Conservation (phyloP, 2,888 invertebrate species). For the Candidula unifasciata region DNA sequence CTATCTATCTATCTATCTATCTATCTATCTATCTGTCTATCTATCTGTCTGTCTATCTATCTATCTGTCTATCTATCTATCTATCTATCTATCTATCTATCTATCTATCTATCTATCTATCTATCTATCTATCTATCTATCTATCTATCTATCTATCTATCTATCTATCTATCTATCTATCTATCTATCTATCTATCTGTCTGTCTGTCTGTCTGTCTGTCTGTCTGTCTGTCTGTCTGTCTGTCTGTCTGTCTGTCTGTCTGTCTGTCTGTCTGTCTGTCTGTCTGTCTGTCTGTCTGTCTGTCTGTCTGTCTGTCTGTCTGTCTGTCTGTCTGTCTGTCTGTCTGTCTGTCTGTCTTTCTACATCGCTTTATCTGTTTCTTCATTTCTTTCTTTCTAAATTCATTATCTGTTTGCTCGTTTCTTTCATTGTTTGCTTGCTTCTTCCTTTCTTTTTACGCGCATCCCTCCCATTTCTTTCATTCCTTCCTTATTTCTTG, state of each 20-base stretch:
- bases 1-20: conserved; percentile 7
- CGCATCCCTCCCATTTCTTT: too few species aligned
- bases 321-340: conserved; percentile 7
- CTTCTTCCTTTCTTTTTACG: too few species aligned
- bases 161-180: conserved; percentile 14
- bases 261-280: conserved; percentile 9
- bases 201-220: conserved; percentile 7
- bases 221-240: not conserved
- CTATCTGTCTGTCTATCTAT: conserved; percentile 33
- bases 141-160: conserved; percentile 1
- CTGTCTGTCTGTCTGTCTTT: not conserved
- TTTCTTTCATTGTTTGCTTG: too few species aligned
- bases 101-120: conserved; percentile 25
- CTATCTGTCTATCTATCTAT: not conserved
- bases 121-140: not conserved
- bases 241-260: conserved; percentile 20
- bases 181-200: conserved; percentile 14
- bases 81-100: conserved; percentile 7
- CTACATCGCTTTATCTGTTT: conserved; percentile 25
- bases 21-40: not conserved
- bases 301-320: conserved; percentile 26
- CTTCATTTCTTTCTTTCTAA: conserved; percentile 12
- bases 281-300: conserved; percentile 2
- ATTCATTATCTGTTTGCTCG: too few species aligned
- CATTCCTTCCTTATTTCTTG: too few species aligned